A percentile compares a stretch with the other conserved stretches of the same genome.
These are phyloP conservation scores for Diploscapter pachys DNA, from an alignment of 1,140 invertebrate genomes.

Conservation along the genomic window DNA sequence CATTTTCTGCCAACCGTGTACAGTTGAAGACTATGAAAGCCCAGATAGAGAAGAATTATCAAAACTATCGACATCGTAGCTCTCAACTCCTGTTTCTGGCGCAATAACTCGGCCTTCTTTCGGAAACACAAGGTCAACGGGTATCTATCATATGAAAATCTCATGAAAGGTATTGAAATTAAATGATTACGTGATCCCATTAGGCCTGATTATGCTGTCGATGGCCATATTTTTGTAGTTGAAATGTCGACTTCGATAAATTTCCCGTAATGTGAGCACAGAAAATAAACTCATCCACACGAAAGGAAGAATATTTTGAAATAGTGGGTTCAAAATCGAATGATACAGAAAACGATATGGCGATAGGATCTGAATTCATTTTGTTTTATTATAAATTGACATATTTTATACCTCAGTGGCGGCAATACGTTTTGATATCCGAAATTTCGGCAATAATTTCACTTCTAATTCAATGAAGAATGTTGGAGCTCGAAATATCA, in stretches of 20 bases:
- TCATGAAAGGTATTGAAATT: constrained; percentile 7
- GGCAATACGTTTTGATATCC: constrained; percentile 43
- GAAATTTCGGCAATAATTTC: constrained; percentile 43
- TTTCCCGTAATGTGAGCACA: constrained; percentile 53
- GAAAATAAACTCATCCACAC: constrained; percentile 55
- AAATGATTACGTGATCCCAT: constrained; percentile 32
- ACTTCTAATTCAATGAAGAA: constrained; percentile 52
- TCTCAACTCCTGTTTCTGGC: constrained; percentile 53
- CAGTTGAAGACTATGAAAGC: constrained; percentile 54
- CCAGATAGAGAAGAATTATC: constrained; percentile 54
- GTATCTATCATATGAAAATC: constrained; percentile 38
- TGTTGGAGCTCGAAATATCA: constrained; percentile 52
- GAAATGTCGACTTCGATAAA: constrained; percentile 55
- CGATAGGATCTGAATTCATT: constrained; percentile 46
- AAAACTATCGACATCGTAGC: constrained; percentile 55
- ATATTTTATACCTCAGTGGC: constrained; percentile 47
- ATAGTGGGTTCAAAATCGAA: constrained; percentile 51
- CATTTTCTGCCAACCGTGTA: constrained; percentile 55
- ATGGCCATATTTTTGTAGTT: constrained; percentile 51
- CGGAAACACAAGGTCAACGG: constrained; percentile 41
- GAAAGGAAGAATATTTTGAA: constrained; percentile 55
- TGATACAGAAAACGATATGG: constrained; percentile 56
- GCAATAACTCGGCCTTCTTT: constrained; percentile 38
- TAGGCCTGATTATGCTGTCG: constrained; percentile 34
- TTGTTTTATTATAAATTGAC: not conserved